Base-by-base conservation (phyloP, 2,113 vertebrate species). In the Eidolon helvum region DNA sequence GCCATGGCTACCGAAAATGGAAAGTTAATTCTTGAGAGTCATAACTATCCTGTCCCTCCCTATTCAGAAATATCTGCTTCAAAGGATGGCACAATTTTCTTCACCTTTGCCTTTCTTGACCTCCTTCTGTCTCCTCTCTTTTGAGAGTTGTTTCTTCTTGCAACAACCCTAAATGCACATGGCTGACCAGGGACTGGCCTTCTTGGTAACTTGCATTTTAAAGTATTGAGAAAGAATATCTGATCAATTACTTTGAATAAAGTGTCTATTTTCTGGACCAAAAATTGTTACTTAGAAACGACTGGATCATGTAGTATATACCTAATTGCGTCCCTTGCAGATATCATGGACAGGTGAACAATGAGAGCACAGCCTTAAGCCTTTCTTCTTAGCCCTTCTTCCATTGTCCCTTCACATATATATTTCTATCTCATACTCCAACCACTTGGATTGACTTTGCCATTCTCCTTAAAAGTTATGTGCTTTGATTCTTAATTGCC, bases 341-440 rank as follows among this genome's bases (percentile, higher is more conserved):
- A 66, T 59, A 16, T 26, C 61, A 6, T n/a, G 21, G 28, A 21
- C 22, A 65, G 59, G 50, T 84, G 78, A 38, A 59, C 21, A 69
- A 0, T 16, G 50, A 78, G 53, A 77, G 4, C 3, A 14, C 0
- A 24, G 14, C 26, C 38, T 21, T 35, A 10, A 12, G 55, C 40
- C 59, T 28, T 82, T 43, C 53, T 59, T 79, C 65, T 53, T 19
- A 45, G 38, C 22, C 18, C 61, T 3, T 50, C 59, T 80, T 85
- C 38, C 22, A 1, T 50, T 65, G 8, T 63, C 10, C 5, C 30
- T 75, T 57, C 4, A 45, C 4, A n/a, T 1, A 1, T 1, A 0
- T 10, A 19, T 48, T 59, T 87, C 24, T 15, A 50, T 57, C 3
- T 78, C 57, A 16, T 45, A 43, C 50, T 78, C n/a, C 7, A 40